Percentiles rank a stretch among this genome's conserved stretches.
Evolutionary conservation across 2,113 vertebrate species (phyloP).

Genomic region (Noctilio leporinus): DNA sequence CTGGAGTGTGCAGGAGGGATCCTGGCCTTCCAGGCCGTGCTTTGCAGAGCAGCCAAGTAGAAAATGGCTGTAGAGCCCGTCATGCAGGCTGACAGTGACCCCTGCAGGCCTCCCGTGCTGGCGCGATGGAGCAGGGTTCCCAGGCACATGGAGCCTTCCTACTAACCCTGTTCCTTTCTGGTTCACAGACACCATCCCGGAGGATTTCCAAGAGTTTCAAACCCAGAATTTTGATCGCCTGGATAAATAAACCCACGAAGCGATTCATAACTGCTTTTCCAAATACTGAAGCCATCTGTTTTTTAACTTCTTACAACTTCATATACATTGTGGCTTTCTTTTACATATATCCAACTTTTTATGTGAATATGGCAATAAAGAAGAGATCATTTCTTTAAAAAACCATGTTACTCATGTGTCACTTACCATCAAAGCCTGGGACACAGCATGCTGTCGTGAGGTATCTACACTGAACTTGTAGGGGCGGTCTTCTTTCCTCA

Average conservation of each 20-base stretch:
- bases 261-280: conserved; percentile 61
- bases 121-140: rapidly evolving
- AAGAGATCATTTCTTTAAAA: conserved; percentile 67
- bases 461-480: background rate
- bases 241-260: conserved; percentile 73
- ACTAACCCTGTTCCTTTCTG: background rate
- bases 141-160: background rate
- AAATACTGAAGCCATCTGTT: conserved; percentile 71
- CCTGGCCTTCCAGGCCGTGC: background rate
- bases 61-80: background rate
- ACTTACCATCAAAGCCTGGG: background rate
- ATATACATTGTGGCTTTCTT: conserved; percentile 64
- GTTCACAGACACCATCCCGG: conserved; percentile 92
- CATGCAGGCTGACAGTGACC: background rate
- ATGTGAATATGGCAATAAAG: conserved; percentile 78
- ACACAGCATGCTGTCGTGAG: background rate
- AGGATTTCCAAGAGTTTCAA: conserved; percentile 88
- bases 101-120: background rate
- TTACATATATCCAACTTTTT: conserved; percentile 63
- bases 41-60: background rate
- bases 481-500: background rate
- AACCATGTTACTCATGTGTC: background rate
- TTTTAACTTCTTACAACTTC: conserved; percentile 71
- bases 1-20: background rate
- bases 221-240: conserved; percentile 80